Conservation (phyloP, 2,113 vertebrate genomes). For the Sturnira hondurensis region DNA sequence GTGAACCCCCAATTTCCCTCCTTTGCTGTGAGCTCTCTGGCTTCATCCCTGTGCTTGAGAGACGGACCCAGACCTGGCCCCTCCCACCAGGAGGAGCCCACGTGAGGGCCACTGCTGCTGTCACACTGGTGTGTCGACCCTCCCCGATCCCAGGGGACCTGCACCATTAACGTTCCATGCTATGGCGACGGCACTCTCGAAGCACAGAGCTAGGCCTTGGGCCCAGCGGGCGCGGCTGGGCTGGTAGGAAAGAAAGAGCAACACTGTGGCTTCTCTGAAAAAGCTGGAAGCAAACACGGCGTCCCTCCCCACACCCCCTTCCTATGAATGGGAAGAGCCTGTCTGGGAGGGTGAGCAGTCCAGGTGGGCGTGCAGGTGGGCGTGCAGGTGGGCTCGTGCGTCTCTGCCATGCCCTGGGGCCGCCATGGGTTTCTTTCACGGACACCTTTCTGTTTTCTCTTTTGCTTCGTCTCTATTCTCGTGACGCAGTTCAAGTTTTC, state of each 20-base stretch:
- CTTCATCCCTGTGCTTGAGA: neutral
- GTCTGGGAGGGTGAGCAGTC: no score
- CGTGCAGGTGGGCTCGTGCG: neutral
- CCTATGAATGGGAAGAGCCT: neutral
- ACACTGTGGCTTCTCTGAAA: neutral
- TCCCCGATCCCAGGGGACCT: neutral
- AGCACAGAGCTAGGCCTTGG: neutral
- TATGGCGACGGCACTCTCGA: neutral
- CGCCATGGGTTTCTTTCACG: neutral
- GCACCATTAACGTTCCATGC: neutral
- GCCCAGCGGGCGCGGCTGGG: neutral
- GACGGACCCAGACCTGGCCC: neutral
- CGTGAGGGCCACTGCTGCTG: neutral
- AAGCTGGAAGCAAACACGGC: neutral
- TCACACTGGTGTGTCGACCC: accelerated
- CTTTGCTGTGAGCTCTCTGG: neutral
- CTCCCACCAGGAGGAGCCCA: neutral
- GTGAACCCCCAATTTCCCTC: neutral
- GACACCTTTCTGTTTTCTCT: neutral
- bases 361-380: neutral
- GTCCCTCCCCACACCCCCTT: neutral
- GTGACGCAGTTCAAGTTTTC: neutral
- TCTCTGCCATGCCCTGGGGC: neutral
- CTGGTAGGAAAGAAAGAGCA: neutral
- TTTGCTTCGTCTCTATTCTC: neutral